phyloP scores from a whole-genome alignment of 2,797 vertebrate species.

The Chelonia mydas region DNA sequence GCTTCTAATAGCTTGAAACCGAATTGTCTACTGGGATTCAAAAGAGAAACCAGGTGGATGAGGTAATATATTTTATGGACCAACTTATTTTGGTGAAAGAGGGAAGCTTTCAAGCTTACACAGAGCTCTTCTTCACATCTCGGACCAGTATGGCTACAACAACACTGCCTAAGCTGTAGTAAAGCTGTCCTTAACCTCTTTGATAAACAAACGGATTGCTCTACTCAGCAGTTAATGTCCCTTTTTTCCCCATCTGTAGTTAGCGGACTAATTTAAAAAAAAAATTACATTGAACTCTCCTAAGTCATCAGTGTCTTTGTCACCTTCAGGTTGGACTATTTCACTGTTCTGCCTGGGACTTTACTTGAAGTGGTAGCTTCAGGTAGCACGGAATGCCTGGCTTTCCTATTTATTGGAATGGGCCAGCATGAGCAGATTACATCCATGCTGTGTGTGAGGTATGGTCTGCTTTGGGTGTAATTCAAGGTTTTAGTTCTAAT shows the following conservation, averaged over 20 bases:
- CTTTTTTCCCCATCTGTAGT: background rate
- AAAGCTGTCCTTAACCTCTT: background rate
- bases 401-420: background rate
- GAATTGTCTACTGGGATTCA: background rate
- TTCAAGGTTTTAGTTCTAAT: background rate
- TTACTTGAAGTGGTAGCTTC: background rate
- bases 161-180: background rate
- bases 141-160: background rate
- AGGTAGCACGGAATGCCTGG: background rate
- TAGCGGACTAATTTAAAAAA: background rate
- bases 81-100: background rate
- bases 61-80: background rate
- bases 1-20: background rate
- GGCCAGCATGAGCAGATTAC: background rate
- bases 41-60: background rate
- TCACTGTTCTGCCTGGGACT: no score
- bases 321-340: background rate
- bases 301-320: background rate
- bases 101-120: background rate
- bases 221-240: background rate
- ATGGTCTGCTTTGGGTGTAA: background rate
- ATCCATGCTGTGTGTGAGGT: background rate
- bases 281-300: background rate
- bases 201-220: background rate
- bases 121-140: background rate